Evolutionary conservation across 1,140 invertebrate genomes (phyloP).

Genomic region (Drosophila sulfurigaster): DNA sequence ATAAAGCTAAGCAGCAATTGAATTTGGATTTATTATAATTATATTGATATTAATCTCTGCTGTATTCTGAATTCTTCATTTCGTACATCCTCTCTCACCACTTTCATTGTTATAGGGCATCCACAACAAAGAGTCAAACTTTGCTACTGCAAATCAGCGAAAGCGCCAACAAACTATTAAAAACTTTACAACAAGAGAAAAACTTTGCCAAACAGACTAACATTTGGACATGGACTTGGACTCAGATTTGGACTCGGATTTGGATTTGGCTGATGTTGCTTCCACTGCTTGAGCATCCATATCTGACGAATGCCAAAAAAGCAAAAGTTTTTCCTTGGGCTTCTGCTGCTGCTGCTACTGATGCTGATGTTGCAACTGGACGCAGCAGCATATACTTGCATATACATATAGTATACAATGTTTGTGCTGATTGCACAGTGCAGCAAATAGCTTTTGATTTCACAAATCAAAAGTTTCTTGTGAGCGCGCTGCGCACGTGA

Average conservation of each 20-base stretch:
- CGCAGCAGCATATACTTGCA: not conserved
- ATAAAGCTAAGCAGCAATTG: no score
- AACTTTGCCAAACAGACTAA: slow-evolving; percentile 57
- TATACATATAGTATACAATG: slow-evolving; percentile 62
- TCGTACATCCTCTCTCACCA: not conserved
- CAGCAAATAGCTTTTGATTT: slow-evolving; percentile 85
- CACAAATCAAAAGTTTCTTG: slow-evolving; percentile 85
- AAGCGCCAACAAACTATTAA: slow-evolving; percentile 82
- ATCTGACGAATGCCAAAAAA: slow-evolving; percentile 82
- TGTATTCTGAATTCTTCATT: not conserved
- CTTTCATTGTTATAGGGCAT: slow-evolving; percentile 3
- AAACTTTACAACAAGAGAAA: slow-evolving; percentile 80
- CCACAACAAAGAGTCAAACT: slow-evolving; percentile 56
- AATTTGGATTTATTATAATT: no score
- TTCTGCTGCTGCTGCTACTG: slow-evolving; percentile 1
- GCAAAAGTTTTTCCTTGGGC: slow-evolving; percentile 69
- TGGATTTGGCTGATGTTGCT: slow-evolving; percentile 17
- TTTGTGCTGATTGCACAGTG: slow-evolving; percentile 84
- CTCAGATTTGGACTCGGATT: slow-evolving; percentile 19
- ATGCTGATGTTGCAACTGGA: slow-evolving; percentile 29
- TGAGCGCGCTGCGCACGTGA: slow-evolving; percentile 76
- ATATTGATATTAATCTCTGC: not conserved
- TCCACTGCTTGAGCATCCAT: slow-evolving; percentile 63
- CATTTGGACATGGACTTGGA: slow-evolving; percentile 58
- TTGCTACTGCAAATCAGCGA: slow-evolving; percentile 77